phyloP scores from a whole-genome alignment of 2,113 vertebrate genomes.

The Pitta sordida region DNA sequence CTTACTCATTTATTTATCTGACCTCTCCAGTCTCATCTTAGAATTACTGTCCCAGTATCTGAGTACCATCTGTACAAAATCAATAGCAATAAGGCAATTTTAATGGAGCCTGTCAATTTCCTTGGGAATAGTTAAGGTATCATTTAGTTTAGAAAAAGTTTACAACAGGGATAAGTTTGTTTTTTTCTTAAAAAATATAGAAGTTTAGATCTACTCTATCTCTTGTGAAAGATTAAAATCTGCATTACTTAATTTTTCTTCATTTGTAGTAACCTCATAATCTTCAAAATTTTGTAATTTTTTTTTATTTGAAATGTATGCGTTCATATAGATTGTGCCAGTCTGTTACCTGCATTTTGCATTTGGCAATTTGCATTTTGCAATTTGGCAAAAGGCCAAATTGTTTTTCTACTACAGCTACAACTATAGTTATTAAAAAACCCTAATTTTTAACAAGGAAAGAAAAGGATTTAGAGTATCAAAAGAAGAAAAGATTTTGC shows the following conservation, averaged over 20 bases:
- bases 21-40: not conserved
- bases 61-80: not conserved
- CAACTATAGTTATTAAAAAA: not conserved
- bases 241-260: not conserved
- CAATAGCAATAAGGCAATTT: not conserved
- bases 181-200: not conserved
- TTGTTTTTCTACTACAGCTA: not conserved
- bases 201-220: not conserved
- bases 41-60: not conserved
- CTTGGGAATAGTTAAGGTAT: not conserved
- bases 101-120: not conserved
- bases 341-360: not conserved
- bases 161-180: not conserved
- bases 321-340: not conserved
- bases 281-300: not conserved
- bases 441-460: not conserved
- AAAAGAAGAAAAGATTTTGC: not conserved
- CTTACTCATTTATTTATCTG: not conserved
- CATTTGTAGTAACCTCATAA: not conserved
- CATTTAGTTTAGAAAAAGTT: not conserved
- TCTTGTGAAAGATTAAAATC: not conserved
- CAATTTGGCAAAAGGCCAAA: not conserved
- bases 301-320: not conserved
- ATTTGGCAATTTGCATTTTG: too few species aligned
- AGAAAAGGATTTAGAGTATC: not conserved